Percentiles rank a stretch among this genome's conserved stretches.
Evolutionary conservation across 1,140 invertebrate species (phyloP).

Genomic region (Cydia strobilella): DNA sequence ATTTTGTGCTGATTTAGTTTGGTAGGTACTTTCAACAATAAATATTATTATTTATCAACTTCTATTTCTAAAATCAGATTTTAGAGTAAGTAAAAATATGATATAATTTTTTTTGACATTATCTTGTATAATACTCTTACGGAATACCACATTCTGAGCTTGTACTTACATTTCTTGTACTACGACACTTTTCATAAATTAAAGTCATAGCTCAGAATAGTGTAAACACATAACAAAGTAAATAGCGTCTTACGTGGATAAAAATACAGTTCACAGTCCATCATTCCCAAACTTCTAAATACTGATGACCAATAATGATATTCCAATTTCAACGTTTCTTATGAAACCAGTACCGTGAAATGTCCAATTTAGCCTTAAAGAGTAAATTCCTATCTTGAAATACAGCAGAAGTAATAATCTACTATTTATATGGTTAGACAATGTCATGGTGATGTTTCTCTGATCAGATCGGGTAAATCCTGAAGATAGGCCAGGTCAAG

Average conservation of each 20-base stretch:
- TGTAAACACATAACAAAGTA: background rate
- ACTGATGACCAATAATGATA: background rate
- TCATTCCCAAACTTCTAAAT: conserved; percentile 19
- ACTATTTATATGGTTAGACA: too few species aligned
- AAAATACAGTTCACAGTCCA: conserved; percentile 25
- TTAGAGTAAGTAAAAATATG: background rate
- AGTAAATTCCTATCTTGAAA: too few species aligned
- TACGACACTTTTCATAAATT: background rate
- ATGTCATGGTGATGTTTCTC: too few species aligned
- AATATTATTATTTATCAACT: background rate
- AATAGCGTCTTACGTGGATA: background rate
- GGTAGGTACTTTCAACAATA: background rate
- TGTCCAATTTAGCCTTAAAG: too few species aligned
- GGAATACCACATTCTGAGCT: background rate
- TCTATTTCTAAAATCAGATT: background rate
- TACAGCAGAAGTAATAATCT: too few species aligned
- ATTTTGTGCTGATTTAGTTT: conserved; percentile 18
- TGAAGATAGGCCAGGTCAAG: too few species aligned
- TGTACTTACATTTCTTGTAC: background rate
- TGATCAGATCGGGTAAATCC: too few species aligned
- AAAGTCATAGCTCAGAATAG: background rate
- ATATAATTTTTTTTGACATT: background rate
- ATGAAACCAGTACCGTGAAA: too few species aligned
- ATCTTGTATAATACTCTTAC: background rate
- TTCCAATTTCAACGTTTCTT: background rate